These are phyloP conservation scores for Automeris io DNA, from an alignment of 2,888 invertebrate genomes.

Conservation along the genomic window DNA sequence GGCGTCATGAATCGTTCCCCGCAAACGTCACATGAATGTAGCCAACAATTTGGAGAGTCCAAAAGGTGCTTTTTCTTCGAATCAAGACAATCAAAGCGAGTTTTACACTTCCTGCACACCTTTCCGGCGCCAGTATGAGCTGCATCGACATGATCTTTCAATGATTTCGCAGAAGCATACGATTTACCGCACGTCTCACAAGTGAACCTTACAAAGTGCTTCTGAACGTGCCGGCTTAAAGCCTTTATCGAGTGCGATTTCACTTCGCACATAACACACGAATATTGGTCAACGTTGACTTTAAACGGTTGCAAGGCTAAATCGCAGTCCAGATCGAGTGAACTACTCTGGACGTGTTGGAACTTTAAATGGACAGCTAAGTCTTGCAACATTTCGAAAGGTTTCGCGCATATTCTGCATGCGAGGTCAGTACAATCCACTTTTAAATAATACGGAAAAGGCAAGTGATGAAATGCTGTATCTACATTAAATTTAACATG, in stretches of 20 bases:
- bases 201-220: conserved; percentile 29
- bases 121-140: conserved; percentile 16
- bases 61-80: conserved; percentile 23
- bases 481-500: conserved; percentile 18
- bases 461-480: conserved; percentile 17
- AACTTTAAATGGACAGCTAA: conserved; percentile 27
- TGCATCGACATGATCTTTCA: conserved; percentile 22
- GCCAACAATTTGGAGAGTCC: conserved; percentile 24
- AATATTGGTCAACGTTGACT: conserved; percentile 17
- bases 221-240: conserved; percentile 32
- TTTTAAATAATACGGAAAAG: conserved; percentile 16
- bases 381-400: conserved; percentile 22
- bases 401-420: conserved; percentile 26
- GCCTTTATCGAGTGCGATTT: conserved; percentile 25
- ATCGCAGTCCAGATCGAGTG: conserved; percentile 21
- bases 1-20: conserved; percentile 24
- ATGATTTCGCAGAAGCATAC: conserved; percentile 21
- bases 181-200: conserved; percentile 36
- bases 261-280: conserved; percentile 25
- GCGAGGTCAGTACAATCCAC: conserved; percentile 22
- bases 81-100: conserved; percentile 20
- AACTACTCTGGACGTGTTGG: conserved; percentile 13
- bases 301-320: conserved; percentile 29
- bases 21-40: conserved; percentile 26
- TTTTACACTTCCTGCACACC: conserved; percentile 27